A percentile compares a stretch with the other conserved stretches of the same genome.
These are phyloP conservation scores for Eptatretus burgeri DNA, from an alignment of 2,113 vertebrate species.

Conservation along the genomic window DNA sequence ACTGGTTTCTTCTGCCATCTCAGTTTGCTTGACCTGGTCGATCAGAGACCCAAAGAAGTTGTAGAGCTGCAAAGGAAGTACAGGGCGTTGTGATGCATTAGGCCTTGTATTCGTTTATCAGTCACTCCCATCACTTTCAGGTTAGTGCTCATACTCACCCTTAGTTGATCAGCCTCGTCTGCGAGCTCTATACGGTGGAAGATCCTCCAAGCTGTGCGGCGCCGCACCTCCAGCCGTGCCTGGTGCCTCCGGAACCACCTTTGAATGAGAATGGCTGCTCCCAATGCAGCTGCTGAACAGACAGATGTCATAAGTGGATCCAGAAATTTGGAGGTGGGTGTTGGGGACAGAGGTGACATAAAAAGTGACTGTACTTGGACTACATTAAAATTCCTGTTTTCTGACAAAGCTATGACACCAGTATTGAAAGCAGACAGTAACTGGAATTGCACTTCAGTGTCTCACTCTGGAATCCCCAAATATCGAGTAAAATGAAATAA, in stretches of 20 bases:
- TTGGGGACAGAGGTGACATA: too few species aligned
- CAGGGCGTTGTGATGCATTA: not conserved
- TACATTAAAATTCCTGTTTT: too few species aligned
- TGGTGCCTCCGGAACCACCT: constrained; percentile 60
- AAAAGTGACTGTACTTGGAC: too few species aligned
- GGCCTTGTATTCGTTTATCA: not conserved
- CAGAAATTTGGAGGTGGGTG: too few species aligned
- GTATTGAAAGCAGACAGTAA: too few species aligned
- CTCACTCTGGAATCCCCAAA: too few species aligned
- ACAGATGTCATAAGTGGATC: not conserved
- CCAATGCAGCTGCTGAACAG: constrained; percentile 23
- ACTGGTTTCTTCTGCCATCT: constrained; percentile 28
- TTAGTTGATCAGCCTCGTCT: constrained; percentile 61
- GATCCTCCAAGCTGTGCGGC: constrained; percentile 48
- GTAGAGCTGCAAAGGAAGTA: constrained; percentile 32
- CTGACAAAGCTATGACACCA: too few species aligned
- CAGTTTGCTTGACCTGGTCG: constrained; percentile 32
- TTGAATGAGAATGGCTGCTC: constrained; percentile 57
- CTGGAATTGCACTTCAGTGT: too few species aligned
- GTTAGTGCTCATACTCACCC: constrained; percentile 22
- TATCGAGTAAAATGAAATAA: too few species aligned
- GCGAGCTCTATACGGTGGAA: constrained; percentile 82
- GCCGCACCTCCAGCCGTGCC: constrained; percentile 38
- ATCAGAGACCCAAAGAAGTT: constrained; percentile 78
- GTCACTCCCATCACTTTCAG: not conserved